These are phyloP conservation scores for Alligator sinensis DNA, from an alignment of 2,113 vertebrate genomes.

Conservation along the genomic window DNA sequence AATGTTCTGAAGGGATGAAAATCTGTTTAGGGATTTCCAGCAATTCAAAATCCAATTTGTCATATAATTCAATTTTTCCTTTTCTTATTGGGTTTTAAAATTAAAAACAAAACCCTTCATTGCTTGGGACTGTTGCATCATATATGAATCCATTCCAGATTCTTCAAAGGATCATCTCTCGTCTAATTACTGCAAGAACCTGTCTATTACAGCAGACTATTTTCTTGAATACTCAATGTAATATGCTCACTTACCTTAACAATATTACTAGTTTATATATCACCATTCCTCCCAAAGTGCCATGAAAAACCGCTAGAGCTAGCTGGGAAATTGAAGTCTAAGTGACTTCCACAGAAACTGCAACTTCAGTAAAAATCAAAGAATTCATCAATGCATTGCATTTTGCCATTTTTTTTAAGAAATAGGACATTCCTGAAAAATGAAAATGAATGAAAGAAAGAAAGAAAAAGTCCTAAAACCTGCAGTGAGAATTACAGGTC, in stretches of 20 bases:
- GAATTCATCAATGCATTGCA: background rate
- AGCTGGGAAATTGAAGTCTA: background rate
- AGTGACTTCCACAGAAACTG: background rate
- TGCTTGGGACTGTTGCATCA: background rate
- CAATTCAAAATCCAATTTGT: slow-evolving; percentile 54
- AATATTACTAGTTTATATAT: background rate
- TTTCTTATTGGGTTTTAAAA: slow-evolving; percentile 25
- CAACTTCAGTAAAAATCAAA: background rate
- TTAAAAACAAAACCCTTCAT: background rate
- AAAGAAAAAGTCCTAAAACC: too few relatives aligned
- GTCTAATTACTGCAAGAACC: background rate
- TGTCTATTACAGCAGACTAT: rapidly evolving
- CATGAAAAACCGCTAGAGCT: background rate
- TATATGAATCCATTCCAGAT: background rate
- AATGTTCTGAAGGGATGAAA: slow-evolving; percentile 51
- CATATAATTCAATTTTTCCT: background rate
- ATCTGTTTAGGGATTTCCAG: slow-evolving; percentile 46
- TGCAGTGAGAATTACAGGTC: too few relatives aligned
- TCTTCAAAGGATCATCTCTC: background rate
- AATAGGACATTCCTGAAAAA: too few relatives aligned
- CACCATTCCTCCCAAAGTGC: background rate
- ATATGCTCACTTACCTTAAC: background rate
- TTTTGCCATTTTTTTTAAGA: too few relatives aligned
- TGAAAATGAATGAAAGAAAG: too few relatives aligned
- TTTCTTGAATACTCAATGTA: background rate